Base-by-base conservation (phyloP, 2,113 vertebrate genomes). In the Rattus rattus region DNA sequence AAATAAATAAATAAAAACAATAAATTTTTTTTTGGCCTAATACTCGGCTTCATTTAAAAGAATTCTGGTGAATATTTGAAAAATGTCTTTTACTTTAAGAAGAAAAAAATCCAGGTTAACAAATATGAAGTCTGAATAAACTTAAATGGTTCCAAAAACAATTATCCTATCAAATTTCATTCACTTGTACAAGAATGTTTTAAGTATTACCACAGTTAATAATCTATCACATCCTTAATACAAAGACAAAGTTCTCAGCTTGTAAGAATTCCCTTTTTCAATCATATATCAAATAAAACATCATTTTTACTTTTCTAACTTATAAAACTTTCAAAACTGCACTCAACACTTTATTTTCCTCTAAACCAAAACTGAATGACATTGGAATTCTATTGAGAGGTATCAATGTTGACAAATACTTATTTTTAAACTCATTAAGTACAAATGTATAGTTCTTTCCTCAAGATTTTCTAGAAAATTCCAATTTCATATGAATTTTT, bases 391-490 rank as follows among this genome's bases (percentile, higher is more conserved):
- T 84, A 75, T 81, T 39, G 92, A 59, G 13, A 93, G 22, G 24
- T 92, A 16, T 72, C 87, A 10, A 94, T 83, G 6, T 20, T 92
- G 16, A 72, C 14, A 36, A 69, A 65, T n/a, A 24, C 13, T 47
- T 69, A 85, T 91, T 91, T 96, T 94, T 49, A 93, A 95, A 72
- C 54, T 86, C 88, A 30, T 52, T 52, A 88, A 67, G 11, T 83
- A 92, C 30, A 92, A 94, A 90, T 65, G 77, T 26, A 94, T 22
- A 89, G 3, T 7, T 5, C 49, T 13, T 92, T 85, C n/a, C 56
- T 79, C 81, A 96, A 88, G n/a, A 8, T 85, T 84, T 92, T 83
- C 52, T 63, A 91, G 19, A 95, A 86, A 92, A 96, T 75, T 90
- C 88, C 30, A 86, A 86, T 90, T 30, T 56, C 30, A 92, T 43